phyloP scores from a whole-genome alignment of 2,113 vertebrate genomes.

The Crocuta crocuta region DNA sequence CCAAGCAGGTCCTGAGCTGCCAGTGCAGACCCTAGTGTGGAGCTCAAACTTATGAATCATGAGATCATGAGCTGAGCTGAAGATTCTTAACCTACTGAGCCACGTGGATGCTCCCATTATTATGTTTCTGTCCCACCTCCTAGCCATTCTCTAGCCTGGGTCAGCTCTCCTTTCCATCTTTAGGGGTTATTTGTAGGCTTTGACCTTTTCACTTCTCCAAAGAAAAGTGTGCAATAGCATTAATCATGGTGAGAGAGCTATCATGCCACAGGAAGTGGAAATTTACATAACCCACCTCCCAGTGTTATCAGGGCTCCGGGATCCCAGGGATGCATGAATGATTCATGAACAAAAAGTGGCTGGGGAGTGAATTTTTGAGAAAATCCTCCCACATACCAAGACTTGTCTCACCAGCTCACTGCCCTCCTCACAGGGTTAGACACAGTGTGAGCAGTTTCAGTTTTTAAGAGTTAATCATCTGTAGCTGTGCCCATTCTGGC shows the following conservation, averaged over 20 bases:
- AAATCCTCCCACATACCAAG: background rate
- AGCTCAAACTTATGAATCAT: too few species aligned
- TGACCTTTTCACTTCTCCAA: background rate
- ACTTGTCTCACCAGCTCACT: background rate
- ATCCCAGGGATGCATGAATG: background rate
- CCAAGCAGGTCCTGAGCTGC: too few species aligned
- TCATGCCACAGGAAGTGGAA: background rate
- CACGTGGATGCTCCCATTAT: too few species aligned
- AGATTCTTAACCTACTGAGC: too few species aligned
- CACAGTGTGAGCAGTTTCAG: background rate
- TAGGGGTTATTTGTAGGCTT: background rate
- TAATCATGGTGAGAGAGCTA: background rate
- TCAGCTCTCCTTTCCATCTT: background rate
- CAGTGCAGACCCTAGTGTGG: too few species aligned
- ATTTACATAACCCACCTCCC: background rate
- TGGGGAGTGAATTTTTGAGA: background rate
- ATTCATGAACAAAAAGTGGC: background rate
- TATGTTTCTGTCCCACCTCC: too few species aligned
- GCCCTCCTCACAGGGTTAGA: background rate
- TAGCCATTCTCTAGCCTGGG: background rate
- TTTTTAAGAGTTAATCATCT: background rate
- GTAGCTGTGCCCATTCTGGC: background rate
- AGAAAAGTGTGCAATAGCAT: background rate
- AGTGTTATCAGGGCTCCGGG: background rate
- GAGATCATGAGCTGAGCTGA: too few species aligned